Evolutionary conservation across 2,797 vertebrate genomes (phyloP), one percentile per base, ranked within the genome.

Genomic region (Spea hammondii): DNA sequence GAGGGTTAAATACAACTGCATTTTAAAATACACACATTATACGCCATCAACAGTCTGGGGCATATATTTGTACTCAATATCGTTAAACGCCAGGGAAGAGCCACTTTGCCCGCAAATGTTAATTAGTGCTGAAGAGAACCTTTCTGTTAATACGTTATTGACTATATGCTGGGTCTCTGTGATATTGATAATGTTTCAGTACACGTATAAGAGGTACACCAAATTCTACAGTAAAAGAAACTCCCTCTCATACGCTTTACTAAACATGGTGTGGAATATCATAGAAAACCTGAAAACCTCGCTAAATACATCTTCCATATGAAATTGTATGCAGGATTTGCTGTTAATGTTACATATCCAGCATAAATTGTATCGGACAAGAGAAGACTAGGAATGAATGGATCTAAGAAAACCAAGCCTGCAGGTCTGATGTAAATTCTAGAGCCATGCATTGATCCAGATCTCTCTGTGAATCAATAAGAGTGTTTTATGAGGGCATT

Each of bases 401-500:
- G 66, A 64, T 53, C 54, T 59, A 73, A 74, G 10, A 46, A 48
- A 73, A 46, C 70, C 70, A 60, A 77, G 65, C 17, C 70, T 74
- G n/a, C 54, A 60, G 70, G 70, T 73, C 64, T 73, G 49, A 82
- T 82, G 65, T 70, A 77, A 82, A 74, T 73, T 50, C 70, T 75
- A 82, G 70, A 77, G 79, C 70, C 51, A 50, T 6, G 65, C 77
- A 82, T 82, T 77, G 80, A 82, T 82, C 70, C 70, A 54, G 47
- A 17, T 72, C 54, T 73, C 53, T 67, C 75, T 65, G 65, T 7
- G 55, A 64, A 82, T 82, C 80, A 44, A 82, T 82, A 50, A 50
- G 70, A 69, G 49, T 82, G 80, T 78, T 82, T 82, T 77, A 82
- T 82, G 76, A 82, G 55, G 80, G 60, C 74, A 82, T 82, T 74